phyloP scores from a whole-genome alignment of 2,113 vertebrate genomes.

The Hucho hucho region DNA sequence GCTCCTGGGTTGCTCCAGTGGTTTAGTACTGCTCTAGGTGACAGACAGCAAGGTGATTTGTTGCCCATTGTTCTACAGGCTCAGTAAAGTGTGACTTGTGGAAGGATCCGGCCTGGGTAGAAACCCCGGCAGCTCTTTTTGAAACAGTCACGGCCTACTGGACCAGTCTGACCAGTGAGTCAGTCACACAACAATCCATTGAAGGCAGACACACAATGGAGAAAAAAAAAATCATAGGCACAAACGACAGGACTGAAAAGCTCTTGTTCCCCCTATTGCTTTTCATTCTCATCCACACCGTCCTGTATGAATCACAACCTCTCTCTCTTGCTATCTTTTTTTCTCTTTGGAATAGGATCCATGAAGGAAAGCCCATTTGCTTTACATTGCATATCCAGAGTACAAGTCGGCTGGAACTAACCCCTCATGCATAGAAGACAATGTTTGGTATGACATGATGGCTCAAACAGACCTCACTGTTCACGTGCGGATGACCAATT shows the following conservation, averaged over 20 bases:
- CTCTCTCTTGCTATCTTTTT: background rate
- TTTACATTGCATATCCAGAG: constrained; percentile 3
- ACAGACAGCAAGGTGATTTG: constrained; percentile 26
- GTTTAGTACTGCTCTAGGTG: background rate
- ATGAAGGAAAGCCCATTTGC: constrained; percentile 23
- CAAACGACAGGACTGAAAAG: constrained; percentile 1
- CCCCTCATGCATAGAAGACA: constrained; percentile 7
- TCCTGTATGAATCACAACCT: background rate
- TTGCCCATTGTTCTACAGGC: constrained; percentile 23
- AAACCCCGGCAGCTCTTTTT: constrained; percentile 13
- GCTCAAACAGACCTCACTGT: constrained; percentile 24
- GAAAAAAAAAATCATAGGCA: no score
- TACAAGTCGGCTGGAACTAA: background rate
- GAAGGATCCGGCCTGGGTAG: constrained; percentile 5
- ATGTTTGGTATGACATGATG: constrained; percentile 23
- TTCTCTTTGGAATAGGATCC: background rate
- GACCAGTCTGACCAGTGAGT: constrained; percentile 1
- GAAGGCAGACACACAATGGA: no score
- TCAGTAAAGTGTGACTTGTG: constrained; percentile 21
- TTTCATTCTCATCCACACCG: no score
- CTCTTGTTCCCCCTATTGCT: background rate
- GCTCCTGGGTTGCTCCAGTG: background rate
- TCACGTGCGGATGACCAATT: constrained; percentile 31
- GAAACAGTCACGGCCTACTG: constrained; percentile 18
- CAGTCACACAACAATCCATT: no score